Evolutionary conservation across 2,113 vertebrate genomes (phyloP).

Genomic region (Megaptera novaeangliae): DNA sequence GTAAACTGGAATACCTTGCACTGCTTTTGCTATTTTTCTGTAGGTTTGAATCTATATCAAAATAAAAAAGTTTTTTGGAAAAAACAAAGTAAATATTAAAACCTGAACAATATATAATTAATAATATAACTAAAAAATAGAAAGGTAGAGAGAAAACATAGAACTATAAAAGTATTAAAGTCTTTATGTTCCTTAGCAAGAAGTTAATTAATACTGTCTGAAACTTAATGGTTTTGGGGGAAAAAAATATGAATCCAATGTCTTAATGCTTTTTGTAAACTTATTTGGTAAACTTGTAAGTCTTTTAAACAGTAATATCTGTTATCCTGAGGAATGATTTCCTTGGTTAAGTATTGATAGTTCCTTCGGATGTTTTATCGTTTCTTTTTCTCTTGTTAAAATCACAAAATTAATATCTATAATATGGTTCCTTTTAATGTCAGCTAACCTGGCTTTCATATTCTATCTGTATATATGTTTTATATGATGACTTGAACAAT

Average conservation of each 20-base stretch:
- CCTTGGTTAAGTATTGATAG: neutral
- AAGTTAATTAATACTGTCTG: neutral
- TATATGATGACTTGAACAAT: neutral
- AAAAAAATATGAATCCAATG: neutral
- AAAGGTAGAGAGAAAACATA: neutral
- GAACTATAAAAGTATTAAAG: neutral
- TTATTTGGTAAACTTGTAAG: neutral
- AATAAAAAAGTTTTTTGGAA: neutral
- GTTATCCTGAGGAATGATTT: neutral
- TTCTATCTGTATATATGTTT: neutral
- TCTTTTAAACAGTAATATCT: neutral
- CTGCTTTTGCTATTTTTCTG: neutral
- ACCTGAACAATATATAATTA: neutral
- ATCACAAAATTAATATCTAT: neutral
- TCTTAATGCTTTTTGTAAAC: neutral
- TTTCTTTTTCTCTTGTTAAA: neutral
- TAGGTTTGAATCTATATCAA: neutral
- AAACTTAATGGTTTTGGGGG: neutral
- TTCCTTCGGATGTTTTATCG: neutral
- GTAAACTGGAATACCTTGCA: neutral
- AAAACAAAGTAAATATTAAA: neutral
- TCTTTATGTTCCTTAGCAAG: neutral
- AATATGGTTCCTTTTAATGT: neutral
- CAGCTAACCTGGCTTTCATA: neutral
- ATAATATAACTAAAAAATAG: neutral